phyloP scores from a whole-genome alignment of 2,113 vertebrate genomes.

The Isichthys henryi region DNA sequence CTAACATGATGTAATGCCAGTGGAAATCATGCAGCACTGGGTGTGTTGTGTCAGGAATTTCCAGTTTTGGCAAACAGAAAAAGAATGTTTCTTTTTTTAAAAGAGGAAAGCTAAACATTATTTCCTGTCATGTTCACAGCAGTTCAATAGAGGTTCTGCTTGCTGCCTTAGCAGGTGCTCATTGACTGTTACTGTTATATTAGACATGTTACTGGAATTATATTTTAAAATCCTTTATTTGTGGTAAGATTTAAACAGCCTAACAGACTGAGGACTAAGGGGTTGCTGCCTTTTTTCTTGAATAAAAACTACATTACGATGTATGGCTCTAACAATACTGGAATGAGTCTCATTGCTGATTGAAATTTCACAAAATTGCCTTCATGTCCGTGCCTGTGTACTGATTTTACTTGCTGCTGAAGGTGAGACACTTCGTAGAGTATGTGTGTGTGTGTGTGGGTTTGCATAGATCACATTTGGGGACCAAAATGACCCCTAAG shows the following conservation, averaged over 20 bases:
- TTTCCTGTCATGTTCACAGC: not conserved
- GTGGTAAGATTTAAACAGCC: not conserved
- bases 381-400: not conserved
- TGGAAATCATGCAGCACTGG: not conserved
- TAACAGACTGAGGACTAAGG: not conserved
- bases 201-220: not conserved
- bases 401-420: not conserved
- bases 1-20: not conserved
- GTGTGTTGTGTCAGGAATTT: not conserved
- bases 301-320: not conserved
- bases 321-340: not conserved
- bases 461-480: too few relatives aligned
- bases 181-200: not conserved
- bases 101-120: not conserved
- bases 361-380: not conserved
- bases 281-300: not conserved
- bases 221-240: not conserved
- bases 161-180: not conserved
- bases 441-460: not conserved
- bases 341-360: not conserved
- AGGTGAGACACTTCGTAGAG: not conserved
- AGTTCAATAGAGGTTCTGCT: not conserved
- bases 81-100: not conserved
- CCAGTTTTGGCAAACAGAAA: not conserved
- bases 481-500: too few relatives aligned